Evolutionary conservation across 1,140 invertebrate genomes (phyloP).

Genomic region (Oncopodura yosiiana): DNA sequence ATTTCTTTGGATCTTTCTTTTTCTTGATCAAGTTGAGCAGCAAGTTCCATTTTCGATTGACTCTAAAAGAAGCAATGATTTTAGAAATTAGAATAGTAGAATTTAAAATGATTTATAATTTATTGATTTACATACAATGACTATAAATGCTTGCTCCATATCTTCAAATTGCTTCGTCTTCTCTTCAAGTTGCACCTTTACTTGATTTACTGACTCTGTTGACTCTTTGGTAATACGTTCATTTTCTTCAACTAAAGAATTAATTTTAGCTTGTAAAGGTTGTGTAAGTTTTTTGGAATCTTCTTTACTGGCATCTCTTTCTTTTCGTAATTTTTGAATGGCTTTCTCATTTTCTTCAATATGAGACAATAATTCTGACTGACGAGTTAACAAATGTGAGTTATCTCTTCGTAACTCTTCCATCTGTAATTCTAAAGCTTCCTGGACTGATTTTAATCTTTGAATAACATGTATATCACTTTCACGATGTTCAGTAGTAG

Average conservation of each 20-base stretch:
- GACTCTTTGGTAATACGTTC: constrained; percentile 10
- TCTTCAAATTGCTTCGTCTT: constrained; percentile 23
- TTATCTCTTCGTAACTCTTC: constrained; percentile 17
- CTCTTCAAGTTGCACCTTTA: constrained; percentile 11
- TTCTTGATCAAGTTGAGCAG: constrained; percentile 21
- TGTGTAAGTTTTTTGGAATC: constrained; percentile 11
- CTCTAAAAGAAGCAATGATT: constrained; percentile 23
- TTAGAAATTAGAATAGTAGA: background rate
- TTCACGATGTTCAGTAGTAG: background rate
- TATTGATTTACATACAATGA: constrained; percentile 13
- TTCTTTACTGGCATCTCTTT: constrained; percentile 18
- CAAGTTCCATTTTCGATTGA: constrained; percentile 29
- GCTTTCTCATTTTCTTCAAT: constrained; percentile 24
- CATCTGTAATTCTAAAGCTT: constrained; percentile 19
- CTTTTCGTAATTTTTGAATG: constrained; percentile 20
- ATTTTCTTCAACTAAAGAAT: constrained; percentile 20
- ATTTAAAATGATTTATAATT: background rate
- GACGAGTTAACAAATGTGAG: constrained; percentile 4
- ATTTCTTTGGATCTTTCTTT: constrained; percentile 11
- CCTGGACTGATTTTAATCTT: constrained; percentile 11
- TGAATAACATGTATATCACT: background rate
- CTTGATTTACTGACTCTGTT: constrained; percentile 2
- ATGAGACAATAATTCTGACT: constrained; percentile 15
- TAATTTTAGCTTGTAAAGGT: constrained; percentile 8
- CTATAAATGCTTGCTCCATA: constrained; percentile 22